These are phyloP conservation scores for Andrena fulva DNA, from an alignment of 2,888 invertebrate species.

Conservation along the genomic window DNA sequence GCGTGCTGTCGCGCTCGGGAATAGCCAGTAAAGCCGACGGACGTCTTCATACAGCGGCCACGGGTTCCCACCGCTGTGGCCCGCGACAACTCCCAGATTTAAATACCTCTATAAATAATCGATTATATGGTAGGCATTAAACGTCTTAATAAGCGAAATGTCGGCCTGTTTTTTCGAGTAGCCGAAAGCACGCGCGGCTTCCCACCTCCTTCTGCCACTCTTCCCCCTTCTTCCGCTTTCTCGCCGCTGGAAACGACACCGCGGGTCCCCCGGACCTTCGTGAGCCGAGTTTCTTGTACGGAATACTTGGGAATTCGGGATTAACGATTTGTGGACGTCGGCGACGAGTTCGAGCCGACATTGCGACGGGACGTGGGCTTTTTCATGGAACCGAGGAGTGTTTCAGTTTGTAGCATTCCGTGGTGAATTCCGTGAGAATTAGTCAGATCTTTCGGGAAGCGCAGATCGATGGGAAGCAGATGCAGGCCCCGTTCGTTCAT, in stretches of 20 bases:
- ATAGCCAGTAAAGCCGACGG: constrained; percentile 78
- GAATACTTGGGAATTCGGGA: background rate
- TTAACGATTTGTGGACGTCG: constrained; percentile 12
- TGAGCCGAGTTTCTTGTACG: constrained; percentile 7
- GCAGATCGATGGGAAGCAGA: constrained; percentile 39
- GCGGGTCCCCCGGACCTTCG: background rate
- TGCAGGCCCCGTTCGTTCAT: constrained; percentile 35
- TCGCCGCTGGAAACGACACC: constrained; percentile 32
- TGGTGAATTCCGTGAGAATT: background rate
- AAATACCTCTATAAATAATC: constrained; percentile 82
- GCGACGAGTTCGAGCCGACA: background rate
- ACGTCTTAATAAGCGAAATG: constrained; percentile 80
- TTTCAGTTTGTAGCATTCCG: background rate
- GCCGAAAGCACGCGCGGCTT: constrained; percentile 65
- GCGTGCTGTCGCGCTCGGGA: constrained; percentile 69
- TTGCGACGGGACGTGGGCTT: background rate
- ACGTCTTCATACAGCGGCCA: constrained; percentile 78
- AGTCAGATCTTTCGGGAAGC: constrained; percentile 1
- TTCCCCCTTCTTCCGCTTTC: constrained; percentile 23
- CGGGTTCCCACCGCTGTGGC: constrained; percentile 45
- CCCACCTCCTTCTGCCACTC: background rate
- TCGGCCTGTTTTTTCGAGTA: constrained; percentile 69
- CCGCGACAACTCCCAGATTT: constrained; percentile 66
- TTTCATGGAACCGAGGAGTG: background rate
- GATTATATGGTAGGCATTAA: constrained; percentile 81